Percentiles rank a stretch among this genome's conserved stretches.
Conservation (phyloP, 2,797 vertebrate genomes). For the Sebastes iracundus region DNA sequence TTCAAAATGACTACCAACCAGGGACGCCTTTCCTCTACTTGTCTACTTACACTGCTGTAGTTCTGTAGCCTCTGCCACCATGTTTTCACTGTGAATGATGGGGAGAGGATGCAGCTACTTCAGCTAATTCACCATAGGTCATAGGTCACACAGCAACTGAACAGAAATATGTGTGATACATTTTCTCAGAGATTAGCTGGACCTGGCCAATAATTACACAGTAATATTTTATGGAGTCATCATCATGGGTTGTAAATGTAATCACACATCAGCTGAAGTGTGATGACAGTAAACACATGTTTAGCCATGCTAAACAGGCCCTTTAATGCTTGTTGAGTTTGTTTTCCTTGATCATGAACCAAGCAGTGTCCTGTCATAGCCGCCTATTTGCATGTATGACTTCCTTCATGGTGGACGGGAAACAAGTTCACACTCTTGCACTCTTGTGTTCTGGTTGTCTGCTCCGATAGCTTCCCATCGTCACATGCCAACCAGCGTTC, state of each 20-base stretch:
- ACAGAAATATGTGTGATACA: not conserved
- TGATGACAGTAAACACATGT: not conserved
- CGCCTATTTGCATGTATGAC: constrained; percentile 54
- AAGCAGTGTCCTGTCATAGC: not conserved
- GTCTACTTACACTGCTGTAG: not conserved
- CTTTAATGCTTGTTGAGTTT: constrained; percentile 12
- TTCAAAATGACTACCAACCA: constrained; percentile 7
- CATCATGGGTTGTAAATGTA: not conserved
- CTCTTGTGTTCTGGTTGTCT: constrained; percentile 23
- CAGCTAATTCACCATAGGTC: constrained; percentile 23
- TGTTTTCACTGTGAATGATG: constrained; percentile 23
- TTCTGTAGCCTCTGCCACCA: not conserved
- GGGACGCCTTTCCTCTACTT: not conserved
- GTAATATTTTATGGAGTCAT: not conserved
- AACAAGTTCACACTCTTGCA: constrained; percentile 18
- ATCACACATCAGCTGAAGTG: not conserved
- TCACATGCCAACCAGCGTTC: not conserved
- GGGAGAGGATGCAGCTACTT: constrained; percentile 6
- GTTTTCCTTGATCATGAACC: constrained; percentile 18
- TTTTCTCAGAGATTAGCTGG: not conserved
- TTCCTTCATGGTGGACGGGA: constrained; percentile 15
- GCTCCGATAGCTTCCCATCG: constrained; percentile 19
- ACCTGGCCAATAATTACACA: constrained; percentile 17
- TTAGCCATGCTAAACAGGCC: not conserved
- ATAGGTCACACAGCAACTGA: not conserved